Conservation (phyloP, 2,113 vertebrate species). For the Bujurquina vittata region DNA sequence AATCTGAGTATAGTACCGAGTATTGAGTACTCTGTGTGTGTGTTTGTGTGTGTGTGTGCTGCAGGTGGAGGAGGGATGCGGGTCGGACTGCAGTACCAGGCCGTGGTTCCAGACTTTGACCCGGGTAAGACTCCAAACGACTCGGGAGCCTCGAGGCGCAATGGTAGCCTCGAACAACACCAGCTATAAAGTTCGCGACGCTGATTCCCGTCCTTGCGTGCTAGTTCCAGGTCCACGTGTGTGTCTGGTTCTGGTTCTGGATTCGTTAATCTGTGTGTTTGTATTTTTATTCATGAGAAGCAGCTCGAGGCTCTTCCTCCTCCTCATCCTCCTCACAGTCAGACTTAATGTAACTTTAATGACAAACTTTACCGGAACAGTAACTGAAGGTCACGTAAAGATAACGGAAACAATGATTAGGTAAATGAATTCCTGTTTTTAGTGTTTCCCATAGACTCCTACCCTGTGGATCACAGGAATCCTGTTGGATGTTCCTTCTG, state of each 20-base stretch:
- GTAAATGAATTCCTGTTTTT: no score
- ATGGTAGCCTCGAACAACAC: slow-evolving; percentile 70
- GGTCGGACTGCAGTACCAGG: slow-evolving; percentile 91
- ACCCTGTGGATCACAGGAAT: no score
- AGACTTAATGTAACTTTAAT: not conserved
- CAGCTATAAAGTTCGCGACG: not conserved
- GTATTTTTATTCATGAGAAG: not conserved
- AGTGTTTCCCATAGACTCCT: no score
- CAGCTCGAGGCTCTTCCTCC: not conserved
- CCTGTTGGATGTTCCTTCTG: no score
- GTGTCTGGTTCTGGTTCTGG: not conserved
- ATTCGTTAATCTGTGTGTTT: not conserved
- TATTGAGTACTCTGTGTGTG: not conserved
- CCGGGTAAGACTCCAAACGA: slow-evolving; percentile 80
- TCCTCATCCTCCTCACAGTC: not conserved
- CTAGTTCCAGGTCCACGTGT: not conserved
- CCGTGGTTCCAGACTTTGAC: slow-evolving; percentile 91
- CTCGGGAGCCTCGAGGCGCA: not conserved
- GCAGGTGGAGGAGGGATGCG: slow-evolving; percentile 91
- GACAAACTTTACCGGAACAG: not conserved
- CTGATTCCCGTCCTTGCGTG: not conserved
- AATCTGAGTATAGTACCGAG: not conserved
- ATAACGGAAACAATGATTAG: no score
- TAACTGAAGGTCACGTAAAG: no score
- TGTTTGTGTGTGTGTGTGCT: slow-evolving; percentile 19